These are phyloP conservation scores for Pseudomugil gertrudae DNA, from an alignment of 2,797 vertebrate species.

Conservation along the genomic window DNA sequence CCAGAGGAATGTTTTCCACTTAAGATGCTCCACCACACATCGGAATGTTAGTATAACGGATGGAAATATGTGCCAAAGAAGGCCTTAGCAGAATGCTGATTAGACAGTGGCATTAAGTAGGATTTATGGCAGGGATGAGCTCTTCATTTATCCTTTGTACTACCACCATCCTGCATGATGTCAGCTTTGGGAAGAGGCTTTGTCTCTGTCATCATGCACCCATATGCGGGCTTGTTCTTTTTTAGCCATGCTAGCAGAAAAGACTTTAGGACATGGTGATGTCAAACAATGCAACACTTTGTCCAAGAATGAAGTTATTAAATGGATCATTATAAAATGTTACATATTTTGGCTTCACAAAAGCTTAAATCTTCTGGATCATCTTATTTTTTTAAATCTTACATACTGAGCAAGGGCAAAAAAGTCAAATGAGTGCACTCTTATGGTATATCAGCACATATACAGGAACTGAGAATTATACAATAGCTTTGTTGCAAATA, in stretches of 20 bases:
- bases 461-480: background rate
- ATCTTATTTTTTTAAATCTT: background rate
- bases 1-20: slow-evolving; percentile 25
- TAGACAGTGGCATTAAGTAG: slow-evolving; percentile 57
- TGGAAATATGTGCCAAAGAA: slow-evolving; percentile 43
- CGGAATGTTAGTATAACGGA: slow-evolving; percentile 45
- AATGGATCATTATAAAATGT: slow-evolving; percentile 6
- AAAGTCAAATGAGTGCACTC: background rate
- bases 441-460: slow-evolving; percentile 5
- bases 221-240: slow-evolving; percentile 12
- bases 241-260: slow-evolving; percentile 11
- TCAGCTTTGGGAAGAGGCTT: slow-evolving; percentile 41
- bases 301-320: slow-evolving; percentile 3
- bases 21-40: slow-evolving; percentile 28
- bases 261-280: slow-evolving; percentile 24
- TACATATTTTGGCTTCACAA: background rate
- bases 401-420: background rate
- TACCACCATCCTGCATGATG: slow-evolving; percentile 29
- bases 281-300: slow-evolving; percentile 21
- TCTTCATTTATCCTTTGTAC: slow-evolving; percentile 51
- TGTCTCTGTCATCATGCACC: slow-evolving; percentile 33
- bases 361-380: background rate
- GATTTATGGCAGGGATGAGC: slow-evolving; percentile 60
- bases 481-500: background rate
- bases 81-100: slow-evolving; percentile 58